These are phyloP conservation scores for Colius striatus DNA, from an alignment of 2,113 vertebrate genomes.

Conservation along the genomic window DNA sequence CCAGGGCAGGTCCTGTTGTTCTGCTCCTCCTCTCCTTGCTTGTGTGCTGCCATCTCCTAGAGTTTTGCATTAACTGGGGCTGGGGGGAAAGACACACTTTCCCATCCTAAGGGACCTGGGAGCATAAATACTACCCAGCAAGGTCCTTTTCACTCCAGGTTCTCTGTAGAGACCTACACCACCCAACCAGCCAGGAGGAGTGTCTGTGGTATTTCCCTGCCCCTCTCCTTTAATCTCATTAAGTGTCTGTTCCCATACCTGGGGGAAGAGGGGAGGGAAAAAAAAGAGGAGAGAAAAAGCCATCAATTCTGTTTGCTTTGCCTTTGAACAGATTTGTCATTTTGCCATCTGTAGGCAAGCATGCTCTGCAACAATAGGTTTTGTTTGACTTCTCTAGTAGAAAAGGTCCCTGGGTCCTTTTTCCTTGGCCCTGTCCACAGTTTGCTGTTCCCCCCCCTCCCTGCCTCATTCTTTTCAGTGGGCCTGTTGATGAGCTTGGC, in stretches of 20 bases:
- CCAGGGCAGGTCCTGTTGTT: rapidly evolving
- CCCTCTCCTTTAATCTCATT: conserved; percentile 78
- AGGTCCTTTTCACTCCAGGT: background rate
- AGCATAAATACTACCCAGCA: rapidly evolving
- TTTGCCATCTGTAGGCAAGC: conserved; percentile 89
- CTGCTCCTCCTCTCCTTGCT: rapidly evolving
- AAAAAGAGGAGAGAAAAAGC: background rate
- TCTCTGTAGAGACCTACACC: conserved; percentile 41
- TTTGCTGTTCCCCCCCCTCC: conserved; percentile 38
- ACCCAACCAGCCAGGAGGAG: conserved; percentile 54
- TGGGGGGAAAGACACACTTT: rapidly evolving
- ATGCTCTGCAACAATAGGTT: conserved; percentile 79
- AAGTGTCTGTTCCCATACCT: conserved; percentile 81
- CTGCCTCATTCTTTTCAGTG: conserved; percentile 83
- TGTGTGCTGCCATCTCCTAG: background rate
- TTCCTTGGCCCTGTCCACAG: conserved; percentile 72
- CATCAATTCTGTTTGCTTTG: conserved; percentile 83
- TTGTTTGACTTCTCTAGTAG: conserved; percentile 82
- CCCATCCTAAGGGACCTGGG: background rate
- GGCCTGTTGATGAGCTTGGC: conserved; percentile 90
- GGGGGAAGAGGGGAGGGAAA: background rate
- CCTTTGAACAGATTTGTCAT: conserved; percentile 81
- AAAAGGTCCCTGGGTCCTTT: conserved; percentile 68
- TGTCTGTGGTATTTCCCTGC: conserved; percentile 53
- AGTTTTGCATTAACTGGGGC: rapidly evolving